Base-by-base conservation (phyloP, 2,888 invertebrate species). In the Maniola hyperantus region DNA sequence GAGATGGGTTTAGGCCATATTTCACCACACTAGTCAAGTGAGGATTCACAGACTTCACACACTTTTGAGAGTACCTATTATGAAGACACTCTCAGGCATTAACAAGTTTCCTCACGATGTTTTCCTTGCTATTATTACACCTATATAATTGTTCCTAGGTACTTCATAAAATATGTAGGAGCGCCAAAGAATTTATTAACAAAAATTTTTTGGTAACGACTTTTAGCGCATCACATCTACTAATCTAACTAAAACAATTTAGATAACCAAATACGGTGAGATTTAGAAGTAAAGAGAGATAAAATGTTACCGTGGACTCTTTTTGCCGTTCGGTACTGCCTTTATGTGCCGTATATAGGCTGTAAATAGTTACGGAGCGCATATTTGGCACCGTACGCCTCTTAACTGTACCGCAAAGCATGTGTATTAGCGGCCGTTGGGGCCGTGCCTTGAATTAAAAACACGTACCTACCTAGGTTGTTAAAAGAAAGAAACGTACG, bases 371-470 rank as follows among this genome's bases (percentile, higher is more conserved):
- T 85, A 83, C 79, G 77, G 76, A 79, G 74, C 77, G 83, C 91
- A 85, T 89, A 89, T 92, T 91, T 91, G 91, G 91, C 90, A 90
- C 85, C 78, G 85, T 79, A 74, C 76, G 78, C 80, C 75, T 83
- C 84, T 88, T 84, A 83, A 82, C 75, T 83, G 82, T 84, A 87
- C 89, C 86, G 88, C 89, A 88, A 85, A 89, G 86, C 87, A 87
- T 83, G 81, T 85, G 89, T 86, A 85, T 87, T 88, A 85, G 80
- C 80, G 67, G 59, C 66, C 61, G 48, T 62, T 11, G 39, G 69
- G 46, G 34, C 11, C 69, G 51, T 72, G 72, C 65, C 67, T 76
- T 76, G 86, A 87, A 86, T 87, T 78, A 73, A 79, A n/a, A 84
- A 78, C 71, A 66, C 20, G 59, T 59, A 44, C n/a, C n/a, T n/a